Evolutionary conservation across 2,797 vertebrate genomes (phyloP), one percentile per base, ranked within the genome.

Genomic region (Lithobates pipiens): DNA sequence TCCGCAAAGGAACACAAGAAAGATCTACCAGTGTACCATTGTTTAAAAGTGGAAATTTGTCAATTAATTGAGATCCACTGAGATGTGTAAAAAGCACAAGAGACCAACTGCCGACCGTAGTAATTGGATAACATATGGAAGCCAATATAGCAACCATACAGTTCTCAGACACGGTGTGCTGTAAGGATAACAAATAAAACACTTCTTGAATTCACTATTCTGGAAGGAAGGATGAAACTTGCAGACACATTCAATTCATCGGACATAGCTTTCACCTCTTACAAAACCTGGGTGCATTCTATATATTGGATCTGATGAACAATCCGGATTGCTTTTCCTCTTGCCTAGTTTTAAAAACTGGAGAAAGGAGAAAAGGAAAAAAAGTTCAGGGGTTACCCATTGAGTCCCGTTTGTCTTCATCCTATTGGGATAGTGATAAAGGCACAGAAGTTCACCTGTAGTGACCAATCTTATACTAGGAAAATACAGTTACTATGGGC

Each of bases 41-140:
- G 29, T 76, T 76, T 80, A 74, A 54, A 69, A 27, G 36, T 69
- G 77, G 44, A 87, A 83, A 86, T 50, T 71, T 73, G 75, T 67
- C 80, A 82, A 79, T 82, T 86, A 82, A 50, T 68, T 5, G 67
- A 70, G 29, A 82, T 78, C 85, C 75, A 39, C 69, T 21, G 67
- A 77, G 85, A 72, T 50, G n/a, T 11, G 1, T 50, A 68, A 50
- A 50, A 34, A 21, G 29, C 80, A 76, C 50, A 5, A 9, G 79
- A 82, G 85, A 86, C 65, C 65, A 67, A 76, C 21, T 54, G 75
- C 74, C 82, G 85, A 72, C 72, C 7, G 57, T 21, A 27, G 7
- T 6, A 25, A 2, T 44, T 54, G 70, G 9, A 75, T 63, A 68
- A 70, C 74, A 81, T 86, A 80, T 80, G 83, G 61, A 25, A n/a